Evolutionary conservation across 2,113 vertebrate species (phyloP).

Genomic region (Pelodiscus sinensis): DNA sequence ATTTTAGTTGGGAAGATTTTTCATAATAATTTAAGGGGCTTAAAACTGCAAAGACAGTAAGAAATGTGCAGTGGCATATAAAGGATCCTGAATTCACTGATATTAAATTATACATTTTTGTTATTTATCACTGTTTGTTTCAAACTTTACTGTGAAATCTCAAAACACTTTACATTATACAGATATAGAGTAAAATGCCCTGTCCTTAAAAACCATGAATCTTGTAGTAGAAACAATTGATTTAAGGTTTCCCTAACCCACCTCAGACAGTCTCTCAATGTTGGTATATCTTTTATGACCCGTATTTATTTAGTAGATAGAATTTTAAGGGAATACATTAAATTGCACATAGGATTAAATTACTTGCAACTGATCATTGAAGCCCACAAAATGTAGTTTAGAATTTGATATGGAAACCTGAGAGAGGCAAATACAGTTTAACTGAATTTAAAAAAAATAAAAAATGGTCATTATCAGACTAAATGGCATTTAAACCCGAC

Average conservation of each 20-base stretch:
- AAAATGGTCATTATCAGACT: neutral
- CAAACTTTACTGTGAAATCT: neutral
- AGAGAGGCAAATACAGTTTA: neutral
- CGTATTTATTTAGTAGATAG: neutral
- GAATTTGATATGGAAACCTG: neutral
- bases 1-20: neutral
- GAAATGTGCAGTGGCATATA: neutral
- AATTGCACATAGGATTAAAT: neutral
- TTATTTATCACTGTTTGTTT: neutral
- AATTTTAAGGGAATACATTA: fast-evolving
- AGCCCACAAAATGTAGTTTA: neutral
- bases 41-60: neutral
- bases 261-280: neutral
- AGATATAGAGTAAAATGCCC: neutral
- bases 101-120: neutral
- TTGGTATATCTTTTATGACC: neutral
- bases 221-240: neutral
- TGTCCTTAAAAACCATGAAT: neutral
- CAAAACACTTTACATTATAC: neutral
- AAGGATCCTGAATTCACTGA: fast-evolving
- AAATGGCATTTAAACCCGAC: neutral
- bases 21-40: neutral
- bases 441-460: neutral
- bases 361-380: neutral
- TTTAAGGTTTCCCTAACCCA: neutral